These are phyloP conservation scores for Varecia variegata DNA, from an alignment of 2,797 vertebrate genomes.

Conservation along the genomic window DNA sequence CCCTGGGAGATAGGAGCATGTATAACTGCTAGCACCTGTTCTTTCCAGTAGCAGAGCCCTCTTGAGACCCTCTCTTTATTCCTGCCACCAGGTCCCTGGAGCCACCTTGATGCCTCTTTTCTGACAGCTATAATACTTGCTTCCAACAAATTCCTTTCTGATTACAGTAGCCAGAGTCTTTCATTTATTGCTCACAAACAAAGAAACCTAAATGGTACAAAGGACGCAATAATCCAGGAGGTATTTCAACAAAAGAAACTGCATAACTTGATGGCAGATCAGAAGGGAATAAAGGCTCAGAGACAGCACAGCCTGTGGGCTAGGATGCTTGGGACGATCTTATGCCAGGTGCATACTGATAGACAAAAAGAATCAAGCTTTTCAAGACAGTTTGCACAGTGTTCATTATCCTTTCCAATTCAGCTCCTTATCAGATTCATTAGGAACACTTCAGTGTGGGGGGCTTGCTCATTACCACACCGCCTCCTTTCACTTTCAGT, in stretches of 20 bases:
- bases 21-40: neutral
- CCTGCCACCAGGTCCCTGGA: neutral
- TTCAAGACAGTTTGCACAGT: constrained; percentile 6
- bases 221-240: neutral
- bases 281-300: neutral
- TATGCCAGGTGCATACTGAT: constrained; percentile 27
- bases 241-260: neutral
- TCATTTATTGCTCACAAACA: constrained; percentile 34
- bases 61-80: neutral
- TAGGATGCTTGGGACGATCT: neutral
- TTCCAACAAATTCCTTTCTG: neutral
- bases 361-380: constrained; percentile 27
- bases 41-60: neutral
- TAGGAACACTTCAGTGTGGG: constrained; percentile 12
- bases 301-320: neutral
- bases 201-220: constrained; percentile 17
- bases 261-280: neutral
- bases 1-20: neutral
- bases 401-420: constrained; percentile 13
- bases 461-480: neutral
- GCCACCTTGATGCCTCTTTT: neutral
- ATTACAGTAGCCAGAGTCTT: neutral
- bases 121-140: neutral
- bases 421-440: neutral
- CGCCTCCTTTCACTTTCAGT: constrained; percentile 44